Conservation (phyloP, 2,113 vertebrate species). For the Psophia crepitans region DNA sequence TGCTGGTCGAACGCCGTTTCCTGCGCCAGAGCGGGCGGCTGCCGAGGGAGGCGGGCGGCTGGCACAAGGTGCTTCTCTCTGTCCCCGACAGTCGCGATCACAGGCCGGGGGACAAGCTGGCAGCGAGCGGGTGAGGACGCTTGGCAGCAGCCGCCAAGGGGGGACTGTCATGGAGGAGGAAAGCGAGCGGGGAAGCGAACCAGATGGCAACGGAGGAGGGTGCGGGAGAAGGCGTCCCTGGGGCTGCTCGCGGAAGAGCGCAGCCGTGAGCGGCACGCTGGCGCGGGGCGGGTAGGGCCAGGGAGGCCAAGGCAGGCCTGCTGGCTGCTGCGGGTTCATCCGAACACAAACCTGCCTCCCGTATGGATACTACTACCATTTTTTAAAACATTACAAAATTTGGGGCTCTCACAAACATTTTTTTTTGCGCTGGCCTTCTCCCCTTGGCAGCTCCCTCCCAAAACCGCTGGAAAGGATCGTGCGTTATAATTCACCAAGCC, state of each 20-base stretch:
- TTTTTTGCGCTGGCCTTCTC: not conserved
- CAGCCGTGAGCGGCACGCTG: not conserved
- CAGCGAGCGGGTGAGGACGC: not conserved
- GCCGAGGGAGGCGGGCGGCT: not conserved
- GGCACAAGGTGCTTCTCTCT: not conserved
- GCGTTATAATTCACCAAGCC: not conserved
- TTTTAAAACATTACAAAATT: not conserved
- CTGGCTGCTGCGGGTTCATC: not conserved
- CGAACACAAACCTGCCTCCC: not conserved
- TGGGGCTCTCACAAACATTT: not conserved
- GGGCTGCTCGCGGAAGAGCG: fast-evolving
- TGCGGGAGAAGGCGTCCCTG: not conserved
- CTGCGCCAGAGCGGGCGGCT: not conserved
- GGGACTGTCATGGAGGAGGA: not conserved
- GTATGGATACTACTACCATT: not conserved
- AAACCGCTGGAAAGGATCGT: not conserved
- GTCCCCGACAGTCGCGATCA: not conserved
- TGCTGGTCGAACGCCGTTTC: not conserved
- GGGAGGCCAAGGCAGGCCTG: not conserved
- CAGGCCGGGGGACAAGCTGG: not conserved
- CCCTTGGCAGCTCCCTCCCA: not conserved
- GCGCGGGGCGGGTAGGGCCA: too few species aligned
- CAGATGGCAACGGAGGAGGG: not conserved
- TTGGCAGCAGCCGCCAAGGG: not conserved
- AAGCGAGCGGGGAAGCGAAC: not conserved